phyloP scores from a whole-genome alignment of 1,140 invertebrate species.

The Drosophila tropicalis region DNA sequence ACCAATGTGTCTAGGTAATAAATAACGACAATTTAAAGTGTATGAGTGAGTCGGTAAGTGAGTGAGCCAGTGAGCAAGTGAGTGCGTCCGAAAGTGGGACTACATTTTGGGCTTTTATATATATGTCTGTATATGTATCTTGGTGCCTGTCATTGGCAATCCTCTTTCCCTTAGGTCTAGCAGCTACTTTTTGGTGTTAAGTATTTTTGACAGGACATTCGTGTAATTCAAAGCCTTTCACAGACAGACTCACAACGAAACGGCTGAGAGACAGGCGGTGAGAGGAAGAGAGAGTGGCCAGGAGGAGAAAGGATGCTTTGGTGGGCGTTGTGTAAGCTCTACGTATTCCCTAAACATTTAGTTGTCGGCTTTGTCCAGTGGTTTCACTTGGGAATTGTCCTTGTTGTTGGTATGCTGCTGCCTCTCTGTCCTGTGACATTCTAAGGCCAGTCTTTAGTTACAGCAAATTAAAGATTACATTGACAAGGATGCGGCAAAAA shows the following conservation, averaged over 20 bases:
- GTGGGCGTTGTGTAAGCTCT: slow-evolving; percentile 15
- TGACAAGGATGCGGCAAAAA: slow-evolving; percentile 4
- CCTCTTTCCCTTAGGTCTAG: slow-evolving; percentile 11
- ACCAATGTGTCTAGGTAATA: slow-evolving; percentile 24
- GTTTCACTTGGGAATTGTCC: slow-evolving; percentile 17
- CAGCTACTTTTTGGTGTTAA: slow-evolving; percentile 23
- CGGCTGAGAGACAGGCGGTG: background rate
- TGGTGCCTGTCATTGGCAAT: slow-evolving; percentile 18
- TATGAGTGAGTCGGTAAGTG: slow-evolving; percentile 4
- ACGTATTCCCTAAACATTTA: slow-evolving; percentile 20
- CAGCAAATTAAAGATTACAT: slow-evolving; percentile 24
- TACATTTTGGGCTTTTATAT: slow-evolving; percentile 6
- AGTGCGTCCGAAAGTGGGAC: slow-evolving; percentile 9
- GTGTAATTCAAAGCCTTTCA: slow-evolving; percentile 20
- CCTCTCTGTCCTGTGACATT: slow-evolving; percentile 1
- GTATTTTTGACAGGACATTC: slow-evolving; percentile 23
- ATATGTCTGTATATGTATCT: background rate
- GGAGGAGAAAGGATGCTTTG: background rate
- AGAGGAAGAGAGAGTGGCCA: too few relatives aligned
- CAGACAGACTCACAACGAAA: background rate
- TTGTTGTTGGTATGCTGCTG: background rate
- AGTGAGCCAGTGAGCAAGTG: background rate
- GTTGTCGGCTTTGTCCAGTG: slow-evolving; percentile 24
- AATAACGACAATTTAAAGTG: slow-evolving; percentile 23
- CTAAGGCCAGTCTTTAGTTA: slow-evolving; percentile 18